Evolutionary conservation across 1,140 invertebrate genomes (phyloP), one percentile per base, ranked within the genome.

Genomic region (Anagrus nilaparvatae): DNA sequence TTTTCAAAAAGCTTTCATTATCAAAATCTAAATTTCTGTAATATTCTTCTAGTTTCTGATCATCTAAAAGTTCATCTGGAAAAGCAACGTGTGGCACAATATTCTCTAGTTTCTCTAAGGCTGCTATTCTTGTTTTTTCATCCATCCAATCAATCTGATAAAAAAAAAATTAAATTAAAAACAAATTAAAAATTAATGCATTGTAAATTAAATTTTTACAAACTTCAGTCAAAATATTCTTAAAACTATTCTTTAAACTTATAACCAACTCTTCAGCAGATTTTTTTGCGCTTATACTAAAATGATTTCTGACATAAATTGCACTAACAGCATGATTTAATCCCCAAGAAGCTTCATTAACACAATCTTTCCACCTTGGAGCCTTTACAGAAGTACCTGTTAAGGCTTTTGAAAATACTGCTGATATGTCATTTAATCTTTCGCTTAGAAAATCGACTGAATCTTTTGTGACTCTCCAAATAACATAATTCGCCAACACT

Each of bases 381-480:
- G n/a, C n/a, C n/a, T n/a, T n/a, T n/a, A n/a, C n/a, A n/a, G n/a
- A n/a, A n/a, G n/a, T n/a, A n/a, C n/a, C n/a, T n/a, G n/a, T n/a
- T n/a, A n/a, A n/a, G n/a, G n/a, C n/a, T n/a, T n/a, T n/a, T n/a
- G n/a, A n/a, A n/a, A n/a, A n/a, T n/a, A n/a, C n/a, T n/a, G n/a
- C n/a, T n/a, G n/a, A n/a, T n/a, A n/a, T n/a, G n/a, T n/a, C n/a
- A n/a, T n/a, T n/a, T n/a, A n/a, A n/a, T n/a, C n/a, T n/a, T n/a
- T n/a, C n/a, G n/a, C n/a, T n/a, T n/a, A 91, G 62, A 57, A 85
- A 89, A 5, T 77, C 77, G 8, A 87, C 74, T 0, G 83, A 81
- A 12, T 77, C 76, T 0, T 74, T 75, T 1, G 82, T 77, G 0
- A 81, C 79, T 20, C 84, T 71, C 87, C 87, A 53, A 39, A 60